Conservation (phyloP, 2,113 vertebrate species). For the Xiphias gladius region DNA sequence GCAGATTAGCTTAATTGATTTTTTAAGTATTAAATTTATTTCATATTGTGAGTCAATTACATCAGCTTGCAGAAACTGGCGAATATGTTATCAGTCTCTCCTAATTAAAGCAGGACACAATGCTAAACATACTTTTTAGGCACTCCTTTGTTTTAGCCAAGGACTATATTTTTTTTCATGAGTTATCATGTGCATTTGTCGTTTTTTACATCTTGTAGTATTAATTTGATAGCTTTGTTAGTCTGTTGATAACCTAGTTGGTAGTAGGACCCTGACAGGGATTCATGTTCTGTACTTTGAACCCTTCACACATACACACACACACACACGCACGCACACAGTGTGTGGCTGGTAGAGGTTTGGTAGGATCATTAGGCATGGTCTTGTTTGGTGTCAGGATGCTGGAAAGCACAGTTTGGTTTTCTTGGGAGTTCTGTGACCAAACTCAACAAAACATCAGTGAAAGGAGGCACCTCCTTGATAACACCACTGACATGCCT, state of each 20-base stretch:
- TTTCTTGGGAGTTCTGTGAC: conserved; percentile 11
- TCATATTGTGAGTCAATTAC: conserved; percentile 68
- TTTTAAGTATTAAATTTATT: conserved; percentile 80
- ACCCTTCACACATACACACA: not conserved
- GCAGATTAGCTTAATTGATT: conserved; percentile 82
- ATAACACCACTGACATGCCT: conserved; percentile 36
- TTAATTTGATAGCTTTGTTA: conserved; percentile 3
- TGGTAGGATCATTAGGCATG: not conserved
- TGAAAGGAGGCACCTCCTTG: conserved; percentile 23
- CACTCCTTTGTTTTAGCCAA: conserved; percentile 38
- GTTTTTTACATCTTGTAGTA: not conserved
- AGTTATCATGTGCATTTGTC: not conserved
- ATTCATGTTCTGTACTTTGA: not conserved
- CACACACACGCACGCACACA: not conserved
- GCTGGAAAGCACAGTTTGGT: conserved; percentile 3
- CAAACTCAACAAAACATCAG: conserved; percentile 39
- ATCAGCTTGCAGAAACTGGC: conserved; percentile 57
- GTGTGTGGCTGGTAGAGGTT: not conserved
- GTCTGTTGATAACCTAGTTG: not conserved
- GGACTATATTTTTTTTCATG: conserved; percentile 2
- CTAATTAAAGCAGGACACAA: conserved; percentile 50
- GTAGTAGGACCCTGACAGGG: not conserved
- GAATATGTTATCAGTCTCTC: conserved; percentile 45
- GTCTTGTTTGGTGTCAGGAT: not conserved
- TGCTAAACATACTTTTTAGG: conserved; percentile 34